A percentile compares a stretch with the other conserved stretches of the same genome.
These are phyloP conservation scores for Drosophila navojoa DNA, from an alignment of 1,140 invertebrate genomes.

Conservation along the genomic window DNA sequence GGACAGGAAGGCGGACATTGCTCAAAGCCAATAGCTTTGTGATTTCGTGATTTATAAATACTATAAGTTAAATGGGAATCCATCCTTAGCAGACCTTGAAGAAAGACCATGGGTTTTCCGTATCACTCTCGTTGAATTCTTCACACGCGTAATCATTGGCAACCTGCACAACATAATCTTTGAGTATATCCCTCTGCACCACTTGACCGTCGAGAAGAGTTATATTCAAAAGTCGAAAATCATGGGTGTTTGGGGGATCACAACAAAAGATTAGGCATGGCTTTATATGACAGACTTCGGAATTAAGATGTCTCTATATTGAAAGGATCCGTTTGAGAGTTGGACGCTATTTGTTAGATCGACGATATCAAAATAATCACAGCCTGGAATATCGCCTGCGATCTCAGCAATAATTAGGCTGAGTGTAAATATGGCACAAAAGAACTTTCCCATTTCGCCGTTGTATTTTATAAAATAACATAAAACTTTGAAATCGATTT, in stretches of 20 bases:
- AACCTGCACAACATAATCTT: conserved; percentile 32
- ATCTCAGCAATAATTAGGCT: neutral
- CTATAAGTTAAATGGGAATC: no score
- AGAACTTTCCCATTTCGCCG: neutral
- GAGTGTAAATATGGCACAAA: neutral
- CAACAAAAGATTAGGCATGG: conserved; percentile 64
- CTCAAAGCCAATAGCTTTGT: no score
- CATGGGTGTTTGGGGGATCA: no score
- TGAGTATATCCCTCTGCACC: conserved; percentile 5
- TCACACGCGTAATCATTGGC: neutral
- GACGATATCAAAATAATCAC: conserved; percentile 61
- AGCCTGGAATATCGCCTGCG: conserved; percentile 37
- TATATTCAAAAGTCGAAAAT: no score
- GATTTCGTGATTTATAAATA: no score
- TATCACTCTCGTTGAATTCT: no score
- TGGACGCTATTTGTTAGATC: conserved; percentile 28
- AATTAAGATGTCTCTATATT: conserved; percentile 44
- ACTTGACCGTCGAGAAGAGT: no score
- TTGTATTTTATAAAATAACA: neutral
- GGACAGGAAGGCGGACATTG: no score
- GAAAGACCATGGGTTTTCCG: conserved; percentile 34
- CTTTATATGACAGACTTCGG: conserved; percentile 47
- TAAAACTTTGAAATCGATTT: no score
- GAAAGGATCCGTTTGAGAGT: conserved; percentile 52
- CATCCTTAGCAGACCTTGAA: conserved; percentile 42